A percentile compares a stretch with the other conserved stretches of the same genome.
These are phyloP conservation scores for Pyrgilauda ruficollis DNA, from an alignment of 2,113 vertebrate species.

Conservation along the genomic window DNA sequence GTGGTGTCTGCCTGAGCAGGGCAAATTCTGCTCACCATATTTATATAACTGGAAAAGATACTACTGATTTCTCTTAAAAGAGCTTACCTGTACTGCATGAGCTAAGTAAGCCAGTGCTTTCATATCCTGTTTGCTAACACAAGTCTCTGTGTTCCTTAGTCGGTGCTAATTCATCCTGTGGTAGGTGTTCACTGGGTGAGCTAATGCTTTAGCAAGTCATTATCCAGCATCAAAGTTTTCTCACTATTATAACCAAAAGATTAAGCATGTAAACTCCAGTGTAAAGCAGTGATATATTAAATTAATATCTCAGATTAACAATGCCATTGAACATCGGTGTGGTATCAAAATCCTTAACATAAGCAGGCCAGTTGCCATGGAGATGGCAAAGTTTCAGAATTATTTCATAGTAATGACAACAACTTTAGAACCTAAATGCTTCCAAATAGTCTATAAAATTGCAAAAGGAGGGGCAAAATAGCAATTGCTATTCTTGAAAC, in stretches of 20 bases:
- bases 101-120: neutral
- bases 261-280: neutral
- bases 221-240: neutral
- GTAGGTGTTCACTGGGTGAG: neutral
- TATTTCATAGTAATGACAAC: neutral
- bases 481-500: neutral
- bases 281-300: neutral
- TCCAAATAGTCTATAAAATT: neutral
- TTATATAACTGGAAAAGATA: neutral
- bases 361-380: conserved; percentile 18
- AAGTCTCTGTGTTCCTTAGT: neutral
- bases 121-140: neutral
- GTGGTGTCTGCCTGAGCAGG: neutral
- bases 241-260: neutral
- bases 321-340: neutral
- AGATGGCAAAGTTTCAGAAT: conserved; percentile 10
- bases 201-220: neutral
- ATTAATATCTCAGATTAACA: conserved; percentile 11
- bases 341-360: neutral
- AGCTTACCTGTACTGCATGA: neutral
- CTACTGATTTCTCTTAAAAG: neutral
- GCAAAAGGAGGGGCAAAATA: neutral
- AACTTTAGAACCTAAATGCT: neutral
- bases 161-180: neutral
- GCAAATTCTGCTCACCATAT: neutral